Percentiles rank a stretch among this genome's conserved stretches.
Evolutionary conservation across 92 coral and sea anemone genomes (phyloP).

Genomic region (Diadumene lineata): DNA sequence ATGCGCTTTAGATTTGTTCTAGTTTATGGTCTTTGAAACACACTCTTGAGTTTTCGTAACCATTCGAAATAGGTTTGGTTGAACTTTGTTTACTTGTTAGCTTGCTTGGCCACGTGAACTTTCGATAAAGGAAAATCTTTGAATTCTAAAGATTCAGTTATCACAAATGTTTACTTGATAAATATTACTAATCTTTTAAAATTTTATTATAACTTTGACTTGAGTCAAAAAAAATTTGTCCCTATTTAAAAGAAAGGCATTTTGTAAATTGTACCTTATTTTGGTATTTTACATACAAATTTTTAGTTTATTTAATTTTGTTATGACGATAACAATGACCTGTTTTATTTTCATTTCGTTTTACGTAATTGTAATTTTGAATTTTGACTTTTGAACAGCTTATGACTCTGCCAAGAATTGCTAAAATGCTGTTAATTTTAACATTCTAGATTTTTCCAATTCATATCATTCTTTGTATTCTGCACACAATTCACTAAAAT

Average conservation of each 20-base stretch:
- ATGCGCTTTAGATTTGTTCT: neutral
- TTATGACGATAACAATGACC: neutral
- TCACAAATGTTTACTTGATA: constrained; percentile 21
- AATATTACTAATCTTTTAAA: constrained; percentile 18
- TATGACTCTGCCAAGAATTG: neutral
- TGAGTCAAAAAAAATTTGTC: neutral
- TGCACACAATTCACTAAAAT: neutral
- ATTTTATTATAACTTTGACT: neutral
- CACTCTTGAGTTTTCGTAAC: neutral
- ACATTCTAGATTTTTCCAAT: neutral
- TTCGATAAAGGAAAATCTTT: constrained; percentile 22
- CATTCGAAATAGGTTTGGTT: neutral
- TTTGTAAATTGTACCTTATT: constrained; percentile 15
- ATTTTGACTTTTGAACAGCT: neutral
- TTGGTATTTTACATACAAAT: neutral
- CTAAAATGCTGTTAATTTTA: neutral
- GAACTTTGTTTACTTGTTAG: constrained; percentile 28
- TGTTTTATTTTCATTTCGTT: neutral
- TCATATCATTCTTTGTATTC: neutral
- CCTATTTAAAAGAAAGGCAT: neutral
- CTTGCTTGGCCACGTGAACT: constrained; percentile 19
- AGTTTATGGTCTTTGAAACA: neutral
- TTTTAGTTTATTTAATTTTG: neutral
- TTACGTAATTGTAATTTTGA: no score
- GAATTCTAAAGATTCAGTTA: constrained; percentile 28